Percentiles rank a stretch among this genome's conserved stretches.
Evolutionary conservation across 2,888 invertebrate species (phyloP).

Genomic region (Mesoligia furuncula): DNA sequence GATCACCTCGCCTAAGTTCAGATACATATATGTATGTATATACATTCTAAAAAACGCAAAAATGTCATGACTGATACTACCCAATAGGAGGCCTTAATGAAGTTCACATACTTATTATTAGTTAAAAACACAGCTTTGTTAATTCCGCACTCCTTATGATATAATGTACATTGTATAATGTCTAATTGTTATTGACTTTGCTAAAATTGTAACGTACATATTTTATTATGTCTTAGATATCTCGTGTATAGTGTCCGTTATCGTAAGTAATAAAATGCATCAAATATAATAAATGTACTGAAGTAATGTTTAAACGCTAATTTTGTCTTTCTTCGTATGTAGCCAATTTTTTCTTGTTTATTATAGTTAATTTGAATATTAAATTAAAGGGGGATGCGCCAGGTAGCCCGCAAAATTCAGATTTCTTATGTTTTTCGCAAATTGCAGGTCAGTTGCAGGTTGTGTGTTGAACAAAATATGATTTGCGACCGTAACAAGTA

Average conservation of each 20-base stretch:
- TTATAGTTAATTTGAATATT: slow-evolving; percentile 24
- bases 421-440: not conserved
- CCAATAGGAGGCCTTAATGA: slow-evolving; percentile 53
- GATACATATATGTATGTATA: not conserved
- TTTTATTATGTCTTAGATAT: slow-evolving; percentile 44
- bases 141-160: slow-evolving; percentile 11
- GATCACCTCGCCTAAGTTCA: slow-evolving; percentile 3
- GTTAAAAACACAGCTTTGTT: slow-evolving; percentile 23
- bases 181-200: slow-evolving; percentile 37
- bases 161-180: slow-evolving; percentile 1
- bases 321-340: slow-evolving; percentile 15
- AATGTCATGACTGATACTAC: slow-evolving; percentile 31
- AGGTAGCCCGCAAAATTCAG: not conserved
- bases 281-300: slow-evolving; percentile 36
- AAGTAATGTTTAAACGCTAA: slow-evolving; percentile 21
- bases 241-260: slow-evolving; percentile 39
- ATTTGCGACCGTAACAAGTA: too few species aligned
- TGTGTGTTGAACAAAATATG: not conserved
- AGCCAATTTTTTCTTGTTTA: slow-evolving; percentile 13
- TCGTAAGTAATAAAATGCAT: slow-evolving; percentile 42
- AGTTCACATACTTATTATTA: slow-evolving; percentile 2
- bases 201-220: slow-evolving; percentile 42
- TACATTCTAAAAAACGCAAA: slow-evolving; percentile 16
- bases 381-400: slow-evolving; percentile 1
- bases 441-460: too few species aligned